Conservation (phyloP, 2,888 invertebrate genomes). For the Microctonus brassicae region DNA sequence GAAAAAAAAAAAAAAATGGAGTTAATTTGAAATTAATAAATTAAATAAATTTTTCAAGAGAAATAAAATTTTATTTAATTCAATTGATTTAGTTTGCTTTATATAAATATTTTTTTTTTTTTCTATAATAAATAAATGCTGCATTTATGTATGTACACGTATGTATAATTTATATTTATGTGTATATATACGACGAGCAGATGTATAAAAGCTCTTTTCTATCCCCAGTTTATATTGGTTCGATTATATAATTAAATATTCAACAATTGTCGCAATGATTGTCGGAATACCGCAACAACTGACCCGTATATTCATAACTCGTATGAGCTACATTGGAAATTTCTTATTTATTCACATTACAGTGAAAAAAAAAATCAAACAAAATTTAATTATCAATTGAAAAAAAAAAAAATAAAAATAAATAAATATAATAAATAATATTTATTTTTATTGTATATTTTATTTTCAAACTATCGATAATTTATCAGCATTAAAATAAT, state of each 20-base stretch:
- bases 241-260: slow-evolving; percentile 69
- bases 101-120: no score
- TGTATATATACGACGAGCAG: neutral
- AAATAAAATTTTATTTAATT: no score
- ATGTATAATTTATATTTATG: neutral
- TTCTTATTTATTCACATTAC: slow-evolving; percentile 50
- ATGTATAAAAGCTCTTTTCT: neutral
- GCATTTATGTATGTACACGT: neutral
- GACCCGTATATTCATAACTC: slow-evolving; percentile 53
- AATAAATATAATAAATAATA: no score
- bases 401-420: neutral
- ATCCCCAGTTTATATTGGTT: slow-evolving; percentile 51
- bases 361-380: no score
- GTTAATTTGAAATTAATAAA: no score
- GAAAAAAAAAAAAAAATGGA: neutral
- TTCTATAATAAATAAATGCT: no score
- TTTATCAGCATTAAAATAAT: no score
- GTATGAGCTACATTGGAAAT: slow-evolving; percentile 27
- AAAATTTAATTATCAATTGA: neutral
- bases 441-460: no score
- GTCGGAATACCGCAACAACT: slow-evolving; percentile 61
- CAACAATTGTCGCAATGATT: slow-evolving; percentile 66
- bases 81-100: no score
- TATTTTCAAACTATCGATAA: no score
- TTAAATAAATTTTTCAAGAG: neutral